Conservation (phyloP, 2,113 vertebrate species). For the Benitochromis conjunctus region DNA sequence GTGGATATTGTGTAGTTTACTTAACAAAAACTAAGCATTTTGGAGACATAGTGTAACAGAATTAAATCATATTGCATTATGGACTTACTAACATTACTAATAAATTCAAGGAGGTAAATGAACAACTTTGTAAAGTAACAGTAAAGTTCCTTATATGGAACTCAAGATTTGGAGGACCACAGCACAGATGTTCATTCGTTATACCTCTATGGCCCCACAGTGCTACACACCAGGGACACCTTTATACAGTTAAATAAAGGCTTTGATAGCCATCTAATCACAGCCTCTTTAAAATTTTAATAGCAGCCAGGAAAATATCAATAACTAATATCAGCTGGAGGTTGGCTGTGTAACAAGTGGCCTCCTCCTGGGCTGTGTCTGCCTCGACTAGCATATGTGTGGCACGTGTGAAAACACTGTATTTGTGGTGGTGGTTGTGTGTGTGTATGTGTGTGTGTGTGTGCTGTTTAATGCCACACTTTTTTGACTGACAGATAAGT, state of each 20-base stretch:
- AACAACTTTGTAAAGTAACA: neutral
- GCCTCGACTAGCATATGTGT: constrained; percentile 31
- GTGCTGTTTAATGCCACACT: neutral
- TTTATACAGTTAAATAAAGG: constrained; percentile 57
- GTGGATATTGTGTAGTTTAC: neutral
- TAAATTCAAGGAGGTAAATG: neutral
- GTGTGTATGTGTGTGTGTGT: constrained; percentile 5
- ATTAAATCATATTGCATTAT: neutral
- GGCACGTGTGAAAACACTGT: neutral
- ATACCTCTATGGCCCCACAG: constrained; percentile 35
- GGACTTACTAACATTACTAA: neutral
- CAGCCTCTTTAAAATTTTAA: constrained; percentile 67
- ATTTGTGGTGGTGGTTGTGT: neutral
- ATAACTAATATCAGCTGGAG: constrained; percentile 71
- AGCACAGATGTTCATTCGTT: constrained; percentile 50
- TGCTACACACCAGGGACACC: constrained; percentile 37
- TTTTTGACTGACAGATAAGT: constrained; percentile 23
- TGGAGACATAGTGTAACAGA: neutral
- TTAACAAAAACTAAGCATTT: neutral
- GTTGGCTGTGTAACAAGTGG: constrained; percentile 17
- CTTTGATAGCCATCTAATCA: constrained; percentile 60
- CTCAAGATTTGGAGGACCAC: neutral
- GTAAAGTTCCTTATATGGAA: neutral
- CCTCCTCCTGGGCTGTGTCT: constrained; percentile 28
- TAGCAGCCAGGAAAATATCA: constrained; percentile 58